phyloP scores from a whole-genome alignment of 2,113 vertebrate species.

The Melanocharis versteri region DNA sequence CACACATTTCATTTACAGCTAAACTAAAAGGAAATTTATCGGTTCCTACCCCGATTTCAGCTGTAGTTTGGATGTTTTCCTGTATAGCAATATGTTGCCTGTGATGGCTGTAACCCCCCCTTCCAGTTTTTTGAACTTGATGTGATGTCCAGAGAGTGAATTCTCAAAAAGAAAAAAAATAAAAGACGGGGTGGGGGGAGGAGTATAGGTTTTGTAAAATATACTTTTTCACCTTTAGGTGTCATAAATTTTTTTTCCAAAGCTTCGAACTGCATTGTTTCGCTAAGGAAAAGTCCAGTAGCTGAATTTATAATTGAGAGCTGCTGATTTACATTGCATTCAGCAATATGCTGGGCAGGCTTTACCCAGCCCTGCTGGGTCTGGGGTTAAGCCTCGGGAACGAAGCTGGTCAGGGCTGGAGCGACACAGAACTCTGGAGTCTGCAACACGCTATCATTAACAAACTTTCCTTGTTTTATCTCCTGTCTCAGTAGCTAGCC shows the following conservation, averaged over 20 bases:
- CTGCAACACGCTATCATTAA: background rate
- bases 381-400: background rate
- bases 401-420: background rate
- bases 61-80: background rate
- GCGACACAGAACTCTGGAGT: background rate
- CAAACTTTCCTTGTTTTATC: background rate
- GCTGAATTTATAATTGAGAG: background rate
- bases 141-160: background rate
- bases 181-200: accelerated
- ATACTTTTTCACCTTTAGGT: background rate
- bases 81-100: background rate
- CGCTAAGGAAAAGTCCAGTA: background rate
- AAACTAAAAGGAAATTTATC: constrained; percentile 16
- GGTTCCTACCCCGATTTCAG: background rate
- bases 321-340: background rate
- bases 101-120: background rate
- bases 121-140: background rate
- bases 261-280: background rate
- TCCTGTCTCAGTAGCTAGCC: background rate
- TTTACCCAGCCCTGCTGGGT: background rate
- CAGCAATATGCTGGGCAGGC: background rate
- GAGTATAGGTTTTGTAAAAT: background rate
- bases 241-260: background rate
- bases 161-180: background rate
- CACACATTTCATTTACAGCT: constrained; percentile 26